Evolutionary conservation across 2,888 invertebrate species (phyloP).

Genomic region (Geotrupes spiniger): DNA sequence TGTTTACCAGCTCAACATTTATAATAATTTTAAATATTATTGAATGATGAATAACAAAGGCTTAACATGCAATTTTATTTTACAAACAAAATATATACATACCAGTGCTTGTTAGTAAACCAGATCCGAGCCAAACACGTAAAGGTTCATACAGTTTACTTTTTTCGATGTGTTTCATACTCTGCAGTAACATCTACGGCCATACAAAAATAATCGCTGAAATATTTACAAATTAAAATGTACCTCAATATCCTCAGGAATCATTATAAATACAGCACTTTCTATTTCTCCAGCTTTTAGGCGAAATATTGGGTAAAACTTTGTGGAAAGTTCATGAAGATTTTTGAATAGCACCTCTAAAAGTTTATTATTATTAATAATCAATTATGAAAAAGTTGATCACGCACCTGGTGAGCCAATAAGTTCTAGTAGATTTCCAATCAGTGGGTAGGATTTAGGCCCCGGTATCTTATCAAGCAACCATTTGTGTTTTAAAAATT

Average conservation of each 20-base stretch:
- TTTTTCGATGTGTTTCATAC: constrained; percentile 40
- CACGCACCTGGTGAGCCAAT: constrained; percentile 8
- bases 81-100: too few relatives aligned
- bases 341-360: too few relatives aligned
- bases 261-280: constrained; percentile 45
- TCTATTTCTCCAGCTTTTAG: constrained; percentile 14
- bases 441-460: constrained; percentile 20
- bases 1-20: too few relatives aligned
- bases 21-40: too few relatives aligned
- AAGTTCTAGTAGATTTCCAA: constrained; percentile 27
- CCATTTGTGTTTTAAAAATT: too few relatives aligned
- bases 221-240: background rate
- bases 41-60: too few relatives aligned
- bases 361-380: too few relatives aligned
- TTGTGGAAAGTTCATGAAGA: too few relatives aligned
- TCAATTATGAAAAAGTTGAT: too few relatives aligned
- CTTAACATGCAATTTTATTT: too few relatives aligned
- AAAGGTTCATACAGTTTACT: constrained; percentile 39
- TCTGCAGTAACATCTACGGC: constrained; percentile 42
- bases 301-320: constrained; percentile 18
- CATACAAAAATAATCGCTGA: constrained; percentile 9
- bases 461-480: constrained; percentile 27
- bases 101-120: constrained; percentile 45
- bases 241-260: constrained; percentile 54
- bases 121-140: constrained; percentile 44